These are phyloP conservation scores for Corvus moneduloides DNA, from an alignment of 2,113 vertebrate genomes.

Conservation along the genomic window DNA sequence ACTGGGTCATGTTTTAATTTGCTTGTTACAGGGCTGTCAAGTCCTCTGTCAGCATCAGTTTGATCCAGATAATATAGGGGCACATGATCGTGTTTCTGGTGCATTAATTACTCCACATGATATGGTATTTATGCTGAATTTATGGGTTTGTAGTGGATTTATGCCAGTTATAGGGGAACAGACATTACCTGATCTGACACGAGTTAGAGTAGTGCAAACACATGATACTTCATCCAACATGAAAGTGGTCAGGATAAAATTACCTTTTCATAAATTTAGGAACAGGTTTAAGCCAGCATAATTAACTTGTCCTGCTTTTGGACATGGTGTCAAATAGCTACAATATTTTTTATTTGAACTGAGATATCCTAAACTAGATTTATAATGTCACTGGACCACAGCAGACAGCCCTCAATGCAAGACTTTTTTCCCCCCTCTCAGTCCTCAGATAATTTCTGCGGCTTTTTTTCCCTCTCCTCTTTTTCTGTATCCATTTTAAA, in stretches of 20 bases:
- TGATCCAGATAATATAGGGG: not conserved
- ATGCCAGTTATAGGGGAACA: not conserved
- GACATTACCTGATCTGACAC: not conserved
- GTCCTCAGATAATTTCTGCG: not conserved
- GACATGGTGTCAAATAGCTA: not conserved
- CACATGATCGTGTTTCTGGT: not conserved
- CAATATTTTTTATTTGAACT: not conserved
- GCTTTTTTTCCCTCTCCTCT: not conserved
- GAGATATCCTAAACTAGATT: not conserved
- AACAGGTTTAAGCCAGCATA: not conserved
- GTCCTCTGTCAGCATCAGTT: not conserved
- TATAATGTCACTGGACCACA: not conserved
- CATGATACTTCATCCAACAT: not conserved
- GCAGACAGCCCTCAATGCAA: not conserved
- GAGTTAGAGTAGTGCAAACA: not conserved
- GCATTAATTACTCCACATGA: not conserved
- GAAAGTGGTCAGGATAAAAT: not conserved
- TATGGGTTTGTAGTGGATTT: not conserved
- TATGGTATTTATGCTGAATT: not conserved
- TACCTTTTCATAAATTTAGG: slow-evolving; percentile 28
- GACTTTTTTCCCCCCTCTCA: rapidly evolving
- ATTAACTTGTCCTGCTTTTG: slow-evolving; percentile 6
- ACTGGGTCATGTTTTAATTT: not conserved
- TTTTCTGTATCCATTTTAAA: not conserved
- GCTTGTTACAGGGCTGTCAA: not conserved